These are phyloP conservation scores for Ophioderma brevispina DNA, from an alignment of 35 echinoderm and acorn worm genomes.

Conservation along the genomic window DNA sequence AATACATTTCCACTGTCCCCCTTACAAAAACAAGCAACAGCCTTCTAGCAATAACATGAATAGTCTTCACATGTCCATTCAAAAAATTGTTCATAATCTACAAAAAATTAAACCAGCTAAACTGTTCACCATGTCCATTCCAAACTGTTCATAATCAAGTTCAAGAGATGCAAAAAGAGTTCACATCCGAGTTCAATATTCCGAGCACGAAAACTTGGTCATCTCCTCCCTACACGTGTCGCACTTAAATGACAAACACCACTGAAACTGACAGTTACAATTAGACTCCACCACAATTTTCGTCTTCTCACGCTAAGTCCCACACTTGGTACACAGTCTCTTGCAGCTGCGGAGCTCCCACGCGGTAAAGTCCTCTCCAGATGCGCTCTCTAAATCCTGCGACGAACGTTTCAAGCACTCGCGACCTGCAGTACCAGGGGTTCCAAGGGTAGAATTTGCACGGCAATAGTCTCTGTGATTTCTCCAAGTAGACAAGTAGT, in stretches of 20 bases:
- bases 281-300: slow-evolving; percentile 63
- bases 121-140: too few species aligned
- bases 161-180: too few species aligned
- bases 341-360: slow-evolving; percentile 86
- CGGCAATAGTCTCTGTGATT: slow-evolving; percentile 87
- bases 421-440: slow-evolving; percentile 56
- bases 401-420: slow-evolving; percentile 42
- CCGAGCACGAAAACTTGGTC: slow-evolving; percentile 65
- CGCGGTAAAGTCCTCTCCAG: neutral
- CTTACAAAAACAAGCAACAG: too few species aligned
- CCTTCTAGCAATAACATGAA: too few species aligned
- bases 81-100: too few species aligned
- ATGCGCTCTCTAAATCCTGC: neutral
- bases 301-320: slow-evolving; percentile 47
- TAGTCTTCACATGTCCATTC: too few species aligned
- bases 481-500: slow-evolving; percentile 78
- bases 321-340: slow-evolving; percentile 77
- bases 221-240: slow-evolving; percentile 74
- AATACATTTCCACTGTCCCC: too few species aligned
- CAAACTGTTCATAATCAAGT: too few species aligned
- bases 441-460: slow-evolving; percentile 67
- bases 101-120: too few species aligned
- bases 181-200: neutral
- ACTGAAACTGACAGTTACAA: slow-evolving; percentile 97
- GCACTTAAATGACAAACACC: slow-evolving; percentile 94